Conservation (phyloP, 2,888 invertebrate genomes). For the Phytoseiulus persimilis region DNA sequence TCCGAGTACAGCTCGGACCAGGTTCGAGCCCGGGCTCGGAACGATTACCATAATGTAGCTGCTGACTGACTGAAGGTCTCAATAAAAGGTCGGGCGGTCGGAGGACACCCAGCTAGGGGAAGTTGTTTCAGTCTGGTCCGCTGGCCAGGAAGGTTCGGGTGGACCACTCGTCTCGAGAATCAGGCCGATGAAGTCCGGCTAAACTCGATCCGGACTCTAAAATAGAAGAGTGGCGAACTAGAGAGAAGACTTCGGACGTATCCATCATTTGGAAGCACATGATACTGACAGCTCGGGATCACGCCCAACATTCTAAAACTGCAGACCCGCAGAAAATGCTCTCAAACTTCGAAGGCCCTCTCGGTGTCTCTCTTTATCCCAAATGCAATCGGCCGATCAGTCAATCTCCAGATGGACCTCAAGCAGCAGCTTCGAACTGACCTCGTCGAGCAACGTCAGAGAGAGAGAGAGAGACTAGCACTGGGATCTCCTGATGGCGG, state of each 20-base stretch:
- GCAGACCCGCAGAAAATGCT: not conserved
- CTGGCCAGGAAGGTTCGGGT: not conserved
- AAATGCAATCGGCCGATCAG: not conserved
- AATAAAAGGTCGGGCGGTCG: not conserved
- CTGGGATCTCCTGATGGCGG: too few species aligned
- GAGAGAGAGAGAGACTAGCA: too few species aligned
- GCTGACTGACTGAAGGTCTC: not conserved
- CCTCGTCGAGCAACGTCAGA: not conserved
- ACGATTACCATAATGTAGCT: not conserved
- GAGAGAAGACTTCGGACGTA: not conserved
- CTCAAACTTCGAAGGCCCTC: not conserved
- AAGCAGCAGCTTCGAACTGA: not conserved
- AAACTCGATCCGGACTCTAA: not conserved
- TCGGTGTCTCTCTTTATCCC: not conserved
- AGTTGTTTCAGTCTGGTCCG: not conserved
- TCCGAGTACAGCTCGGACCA: not conserved
- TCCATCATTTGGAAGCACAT: not conserved
- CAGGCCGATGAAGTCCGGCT: not conserved
- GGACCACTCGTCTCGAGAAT: not conserved
- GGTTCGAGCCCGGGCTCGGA: not conserved
- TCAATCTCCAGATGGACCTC: slow-evolving; percentile 5
- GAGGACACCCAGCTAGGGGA: not conserved
- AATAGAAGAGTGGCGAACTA: not conserved
- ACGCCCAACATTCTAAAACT: not conserved
- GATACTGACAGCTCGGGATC: not conserved